Evolutionary conservation across 2,113 vertebrate genomes (phyloP).

Genomic region (Puntigrus tetrazona): DNA sequence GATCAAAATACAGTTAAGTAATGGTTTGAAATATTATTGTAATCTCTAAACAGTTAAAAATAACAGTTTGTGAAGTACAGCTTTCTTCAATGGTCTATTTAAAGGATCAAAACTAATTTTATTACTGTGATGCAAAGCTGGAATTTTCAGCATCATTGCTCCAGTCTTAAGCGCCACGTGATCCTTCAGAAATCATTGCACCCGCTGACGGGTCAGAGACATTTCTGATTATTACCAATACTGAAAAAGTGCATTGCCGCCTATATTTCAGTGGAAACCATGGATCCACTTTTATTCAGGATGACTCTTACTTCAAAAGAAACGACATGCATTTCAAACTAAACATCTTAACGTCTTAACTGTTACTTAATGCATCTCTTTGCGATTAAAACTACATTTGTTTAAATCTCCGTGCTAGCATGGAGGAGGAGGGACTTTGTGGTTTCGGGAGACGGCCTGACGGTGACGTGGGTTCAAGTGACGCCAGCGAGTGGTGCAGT

Average conservation of each 20-base stretch:
- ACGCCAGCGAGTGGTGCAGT: constrained; percentile 84
- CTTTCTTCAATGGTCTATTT: neutral
- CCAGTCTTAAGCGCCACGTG: neutral
- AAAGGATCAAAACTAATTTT: neutral
- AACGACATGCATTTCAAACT: neutral
- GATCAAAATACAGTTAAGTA: neutral
- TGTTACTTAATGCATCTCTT: neutral
- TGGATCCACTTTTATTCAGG: neutral
- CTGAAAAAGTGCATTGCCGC: neutral
- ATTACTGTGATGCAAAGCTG: neutral
- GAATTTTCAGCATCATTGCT: neutral
- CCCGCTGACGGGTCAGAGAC: neutral
- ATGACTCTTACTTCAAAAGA: no score
- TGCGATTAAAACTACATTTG: neutral
- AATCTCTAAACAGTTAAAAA: no score
- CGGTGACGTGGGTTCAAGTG: constrained; percentile 78
- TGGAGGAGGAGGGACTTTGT: constrained; percentile 89
- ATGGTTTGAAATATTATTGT: neutral
- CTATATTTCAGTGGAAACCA: neutral
- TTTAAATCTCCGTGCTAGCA: constrained; percentile 66
- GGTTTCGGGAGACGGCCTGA: constrained; percentile 86
- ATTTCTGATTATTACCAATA: neutral
- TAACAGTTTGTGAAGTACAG: neutral
- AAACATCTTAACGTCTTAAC: neutral
- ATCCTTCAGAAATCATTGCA: neutral